A percentile compares a stretch with the other conserved stretches of the same genome.
phyloP scores from a whole-genome alignment of 2,113 vertebrate species.

The Cinclus mexicanus region DNA sequence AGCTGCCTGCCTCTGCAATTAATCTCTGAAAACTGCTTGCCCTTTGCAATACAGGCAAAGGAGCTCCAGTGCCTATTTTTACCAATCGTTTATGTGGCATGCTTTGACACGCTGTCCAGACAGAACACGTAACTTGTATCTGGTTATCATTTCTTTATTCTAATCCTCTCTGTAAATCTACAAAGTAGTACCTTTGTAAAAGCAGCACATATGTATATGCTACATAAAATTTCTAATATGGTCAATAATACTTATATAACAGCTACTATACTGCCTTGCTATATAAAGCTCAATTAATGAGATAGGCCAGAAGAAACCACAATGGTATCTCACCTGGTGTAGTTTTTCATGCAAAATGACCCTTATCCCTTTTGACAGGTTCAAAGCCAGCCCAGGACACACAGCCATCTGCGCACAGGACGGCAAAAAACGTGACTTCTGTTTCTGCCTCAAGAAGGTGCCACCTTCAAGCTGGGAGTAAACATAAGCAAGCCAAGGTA shows the following conservation, averaged over 20 bases:
- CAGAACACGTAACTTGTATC: neutral
- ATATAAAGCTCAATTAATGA: neutral
- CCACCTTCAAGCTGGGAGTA: conserved; percentile 57
- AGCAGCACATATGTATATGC: fast-evolving
- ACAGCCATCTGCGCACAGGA: conserved; percentile 47
- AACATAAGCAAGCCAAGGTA: neutral
- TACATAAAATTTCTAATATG: neutral
- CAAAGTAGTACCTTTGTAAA: neutral
- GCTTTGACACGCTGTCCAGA: neutral
- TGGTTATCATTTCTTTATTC: neutral
- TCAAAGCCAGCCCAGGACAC: conserved; percentile 42
- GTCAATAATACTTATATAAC: neutral
- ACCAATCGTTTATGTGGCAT: neutral
- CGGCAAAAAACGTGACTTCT: neutral
- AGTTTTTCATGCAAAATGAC: conserved; percentile 1
- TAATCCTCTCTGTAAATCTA: neutral
- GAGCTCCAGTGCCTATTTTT: neutral
- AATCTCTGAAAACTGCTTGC: neutral
- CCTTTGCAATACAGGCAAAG: neutral
- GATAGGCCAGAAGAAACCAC: neutral
- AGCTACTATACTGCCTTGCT: neutral
- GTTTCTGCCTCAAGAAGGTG: conserved; percentile 24
- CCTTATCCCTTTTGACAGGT: conserved; percentile 51
- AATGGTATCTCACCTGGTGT: neutral
- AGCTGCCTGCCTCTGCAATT: neutral